Base-by-base conservation (phyloP, 1,140 invertebrate species). In the Maniola jurtina region DNA sequence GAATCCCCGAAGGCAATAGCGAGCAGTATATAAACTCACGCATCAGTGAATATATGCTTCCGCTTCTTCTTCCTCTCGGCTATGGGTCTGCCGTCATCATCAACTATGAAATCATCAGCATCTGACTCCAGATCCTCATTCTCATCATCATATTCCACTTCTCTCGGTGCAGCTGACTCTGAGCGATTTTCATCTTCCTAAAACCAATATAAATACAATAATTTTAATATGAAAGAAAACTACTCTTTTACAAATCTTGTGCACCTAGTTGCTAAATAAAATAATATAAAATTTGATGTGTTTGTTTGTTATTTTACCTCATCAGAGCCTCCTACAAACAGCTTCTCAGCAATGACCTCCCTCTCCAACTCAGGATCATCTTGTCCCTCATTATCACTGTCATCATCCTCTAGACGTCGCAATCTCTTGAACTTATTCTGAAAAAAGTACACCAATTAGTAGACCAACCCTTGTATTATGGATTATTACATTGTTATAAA, bases 41-140 rank as follows among this genome's bases (percentile, higher is more conserved):
- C 95, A 92, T 99, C 98, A 57, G 95, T 95, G 80, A 98, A 98
- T 70, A 98, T 96, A 15, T 94, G 96, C 81, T 95, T 96, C 56
- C 96, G 94, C 90, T 97, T 97, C 87, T 97, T 96, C 71, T 95
- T 94, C 73, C 95, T 95, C 69, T 96, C 96, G 14, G 95, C 94
- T 62, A 99, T 97, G 0, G 98, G 97, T 70, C 95, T 93, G 0
- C 97, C 98, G 80, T 99, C 96, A 83, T 99, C 98, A 83, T 98
- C 98, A 4, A 99, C 98, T 86, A 99, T 99, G 87, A 99, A 99
- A 87, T 98, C 97, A 93, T 99, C 97, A 9, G 95, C 95, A 91
- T 99, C 97, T 0, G 95, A 96, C 64, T 96, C 95, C 48, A 94
- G 93, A 68, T 97, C 96, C 40, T 95, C 95, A 66, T 94, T 95